Evolutionary conservation across 2,113 vertebrate genomes (phyloP), one percentile per base, ranked within the genome.

Genomic region (Pavo muticus): DNA sequence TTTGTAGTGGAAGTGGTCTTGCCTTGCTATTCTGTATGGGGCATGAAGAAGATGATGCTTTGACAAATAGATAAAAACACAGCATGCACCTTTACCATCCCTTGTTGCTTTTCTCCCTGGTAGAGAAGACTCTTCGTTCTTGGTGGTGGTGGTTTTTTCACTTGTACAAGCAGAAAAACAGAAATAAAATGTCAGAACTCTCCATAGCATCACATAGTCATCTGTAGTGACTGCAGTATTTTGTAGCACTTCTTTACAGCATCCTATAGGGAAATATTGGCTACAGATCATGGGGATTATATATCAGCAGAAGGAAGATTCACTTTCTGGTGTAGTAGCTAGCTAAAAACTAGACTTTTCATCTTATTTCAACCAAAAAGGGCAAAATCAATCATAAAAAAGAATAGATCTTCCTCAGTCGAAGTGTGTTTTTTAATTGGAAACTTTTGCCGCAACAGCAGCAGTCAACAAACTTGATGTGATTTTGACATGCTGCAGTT

Each of bases 301-400:
- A 6, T 50, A 30, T 14, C 37, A 87, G 60, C 0, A 0, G 68
- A 21, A 40, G 15, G 56, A 65, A 3, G 42, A 45, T 75, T 63
- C 56, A 23, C 21, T 88, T 80, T 70, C 37, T 80, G 24, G 0
- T 48, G 18, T 10, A 77, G n/a, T 9, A 77, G 50, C n/a, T 73
- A 73, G n/a, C 37, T 75, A 68, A 87, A 92, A 56, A 17, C 12
- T 48, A 14, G 21, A 16, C 8, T 76, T 85, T 87, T 72, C 8
- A 40, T 76, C 68, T 54, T 37, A 44, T 37, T 87, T 84, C 84
- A 63, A 75, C n/a, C 39, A 45, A 40, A 88, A 81, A 47, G 16
- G 13, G 42, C 8, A 54, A 85, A 94, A 87, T 84, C 35, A 39
- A 72, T 60, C 32, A 42, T 75, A 87, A 92, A 16, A 81, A 75